A percentile compares a stretch with the other conserved stretches of the same genome.
phyloP scores from a whole-genome alignment of 2,113 vertebrate genomes.

The Merops nubicus region DNA sequence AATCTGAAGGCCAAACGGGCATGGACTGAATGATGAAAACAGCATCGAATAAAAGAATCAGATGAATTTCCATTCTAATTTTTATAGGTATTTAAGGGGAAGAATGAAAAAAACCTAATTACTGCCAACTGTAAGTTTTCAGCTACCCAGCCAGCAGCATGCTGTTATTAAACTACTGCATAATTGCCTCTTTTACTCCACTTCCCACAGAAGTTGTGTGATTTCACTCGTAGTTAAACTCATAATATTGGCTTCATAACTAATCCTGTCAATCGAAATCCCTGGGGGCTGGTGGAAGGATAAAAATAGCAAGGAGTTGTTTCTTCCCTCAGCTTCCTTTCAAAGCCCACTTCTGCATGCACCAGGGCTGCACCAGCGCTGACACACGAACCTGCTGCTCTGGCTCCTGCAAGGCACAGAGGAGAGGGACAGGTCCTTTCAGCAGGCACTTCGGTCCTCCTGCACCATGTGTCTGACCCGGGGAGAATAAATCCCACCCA shows the following conservation, averaged over 20 bases:
- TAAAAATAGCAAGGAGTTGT: slow-evolving; percentile 25
- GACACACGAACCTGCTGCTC: rapidly evolving
- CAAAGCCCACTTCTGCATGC: background rate
- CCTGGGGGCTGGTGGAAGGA: slow-evolving; percentile 1
- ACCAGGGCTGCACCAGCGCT: background rate
- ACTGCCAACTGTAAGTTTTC: slow-evolving; percentile 70
- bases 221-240: slow-evolving; percentile 74
- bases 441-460: too few relatives aligned
- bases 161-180: slow-evolving; percentile 74
- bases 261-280: slow-evolving; percentile 73
- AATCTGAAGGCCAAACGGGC: background rate
- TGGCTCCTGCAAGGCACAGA: rapidly evolving
- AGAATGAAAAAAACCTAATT: slow-evolving; percentile 74
- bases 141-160: slow-evolving; percentile 56
- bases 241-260: slow-evolving; percentile 69
- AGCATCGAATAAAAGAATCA: background rate
- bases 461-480: rapidly evolving
- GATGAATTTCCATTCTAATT: slow-evolving; percentile 43
- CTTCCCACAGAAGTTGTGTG: slow-evolving; percentile 75
- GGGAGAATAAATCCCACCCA: background rate
- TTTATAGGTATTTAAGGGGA: slow-evolving; percentile 56
- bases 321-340: background rate
- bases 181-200: slow-evolving; percentile 68
- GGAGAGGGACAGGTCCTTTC: background rate
- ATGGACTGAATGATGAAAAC: background rate